Base-by-base conservation (phyloP, 2,888 invertebrate genomes). In the Amorpha juglandis region DNA sequence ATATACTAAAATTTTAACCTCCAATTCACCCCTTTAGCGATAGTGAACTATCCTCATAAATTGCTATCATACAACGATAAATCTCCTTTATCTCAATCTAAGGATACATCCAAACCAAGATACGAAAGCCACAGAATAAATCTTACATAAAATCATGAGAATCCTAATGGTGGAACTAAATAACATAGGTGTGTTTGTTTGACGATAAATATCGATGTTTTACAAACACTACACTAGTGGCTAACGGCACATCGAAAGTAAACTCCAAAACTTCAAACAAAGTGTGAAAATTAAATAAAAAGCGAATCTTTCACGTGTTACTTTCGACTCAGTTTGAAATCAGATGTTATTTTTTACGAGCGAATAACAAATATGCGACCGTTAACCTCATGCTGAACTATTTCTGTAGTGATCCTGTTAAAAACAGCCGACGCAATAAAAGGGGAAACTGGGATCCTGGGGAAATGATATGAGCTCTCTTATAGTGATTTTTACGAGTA, bases 291-390 rank as follows among this genome's bases (percentile, higher is more conserved):
- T 64, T 72, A 71, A 75, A 74, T 69, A 74, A 73, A 76, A 76
- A 76, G 67, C 67, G 70, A 77, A 68, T 72, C 70, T 71, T 71
- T 76, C 81, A 81, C 80, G 71, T 38, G 42, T 38, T 58, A 58
- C 58, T 42, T 42, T n/a, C n/a, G 42, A 58, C 38, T 58, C 38
- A 12, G 58, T 42, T 83, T 80, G 83, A 86, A 58, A 42, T 38
- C 58, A 38, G 6, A 14, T 55, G 53, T 55, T 64, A 52, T 45
- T 45, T 89, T 90, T 90, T 87, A 87, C 82, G 83, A 83, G 80
- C 78, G 74, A 82, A 84, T 83, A 78, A 82, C 77, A 79, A 80
- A 79, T 80, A 78, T 74, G 79, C 19, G 87, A 78, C 76, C 88
- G 64, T 88, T 89, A 82, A 89, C 87, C 88, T 81, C 81, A 7